phyloP scores from a whole-genome alignment of 2,113 vertebrate genomes.

The Hemibagrus wyckioides region DNA sequence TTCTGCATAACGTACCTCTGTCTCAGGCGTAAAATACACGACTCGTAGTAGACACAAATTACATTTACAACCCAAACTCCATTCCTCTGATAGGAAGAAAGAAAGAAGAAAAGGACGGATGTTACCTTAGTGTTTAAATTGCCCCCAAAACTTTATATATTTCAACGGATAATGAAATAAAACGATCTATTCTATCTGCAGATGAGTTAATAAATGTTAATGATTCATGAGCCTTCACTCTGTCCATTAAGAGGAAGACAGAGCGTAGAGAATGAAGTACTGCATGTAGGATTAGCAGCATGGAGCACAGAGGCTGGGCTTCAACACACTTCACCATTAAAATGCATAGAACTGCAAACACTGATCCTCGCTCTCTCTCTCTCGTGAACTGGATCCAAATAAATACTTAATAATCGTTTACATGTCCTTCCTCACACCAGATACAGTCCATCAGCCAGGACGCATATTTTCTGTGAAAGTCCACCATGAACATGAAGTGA shows the following conservation, averaged over 20 bases:
- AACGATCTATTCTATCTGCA: background rate
- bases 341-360: slow-evolving; percentile 18
- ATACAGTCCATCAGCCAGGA: background rate
- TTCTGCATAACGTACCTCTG: background rate
- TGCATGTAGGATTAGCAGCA: background rate
- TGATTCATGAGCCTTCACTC: background rate
- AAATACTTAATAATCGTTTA: background rate
- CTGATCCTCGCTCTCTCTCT: background rate
- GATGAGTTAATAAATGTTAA: background rate
- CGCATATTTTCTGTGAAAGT: background rate
- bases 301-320: background rate
- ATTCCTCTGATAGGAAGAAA: background rate
- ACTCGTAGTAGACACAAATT: background rate
- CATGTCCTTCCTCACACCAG: background rate
- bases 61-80: slow-evolving; percentile 8
- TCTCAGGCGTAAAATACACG: background rate
- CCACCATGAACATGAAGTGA: background rate
- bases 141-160: background rate
- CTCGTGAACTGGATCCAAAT: background rate
- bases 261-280: background rate
- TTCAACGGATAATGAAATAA: background rate
- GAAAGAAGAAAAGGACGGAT: background rate
- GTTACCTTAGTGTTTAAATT: background rate
- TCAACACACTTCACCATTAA: background rate
- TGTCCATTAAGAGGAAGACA: background rate